These are phyloP conservation scores for Iguana delicatissima DNA, from an alignment of 2,797 vertebrate genomes.

Conservation along the genomic window DNA sequence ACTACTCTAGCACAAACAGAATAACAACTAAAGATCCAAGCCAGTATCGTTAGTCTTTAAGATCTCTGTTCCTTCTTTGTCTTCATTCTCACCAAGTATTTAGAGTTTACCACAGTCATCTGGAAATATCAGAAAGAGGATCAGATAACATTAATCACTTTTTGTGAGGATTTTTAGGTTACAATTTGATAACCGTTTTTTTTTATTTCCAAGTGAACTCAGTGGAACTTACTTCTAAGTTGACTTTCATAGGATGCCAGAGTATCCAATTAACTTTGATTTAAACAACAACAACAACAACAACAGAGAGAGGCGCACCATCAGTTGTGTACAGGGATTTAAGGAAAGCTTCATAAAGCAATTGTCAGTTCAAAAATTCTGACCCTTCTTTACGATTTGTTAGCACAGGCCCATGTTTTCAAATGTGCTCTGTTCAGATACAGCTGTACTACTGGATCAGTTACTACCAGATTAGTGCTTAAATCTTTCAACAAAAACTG, in stretches of 20 bases:
- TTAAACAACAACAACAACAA: background rate
- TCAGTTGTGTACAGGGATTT: background rate
- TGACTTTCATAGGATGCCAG: background rate
- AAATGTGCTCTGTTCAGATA: slow-evolving; percentile 10
- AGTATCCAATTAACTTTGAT: background rate
- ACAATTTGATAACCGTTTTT: background rate
- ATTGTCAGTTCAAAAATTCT: slow-evolving; percentile 14
- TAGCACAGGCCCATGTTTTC: slow-evolving; percentile 7
- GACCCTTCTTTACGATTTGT: slow-evolving; percentile 2
- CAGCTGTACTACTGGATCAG: slow-evolving; percentile 16
- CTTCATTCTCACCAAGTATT: background rate
- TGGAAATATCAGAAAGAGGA: background rate
- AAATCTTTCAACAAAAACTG: slow-evolving; percentile 20
- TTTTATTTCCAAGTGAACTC: background rate
- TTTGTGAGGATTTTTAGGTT: background rate
- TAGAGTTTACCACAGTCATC: background rate
- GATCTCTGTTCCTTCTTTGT: background rate
- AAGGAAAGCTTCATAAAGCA: slow-evolving; percentile 1
- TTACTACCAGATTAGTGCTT: slow-evolving; percentile 2
- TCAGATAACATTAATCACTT: background rate
- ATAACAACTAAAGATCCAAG: background rate
- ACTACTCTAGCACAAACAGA: background rate
- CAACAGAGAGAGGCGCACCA: background rate
- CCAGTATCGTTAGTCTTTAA: background rate
- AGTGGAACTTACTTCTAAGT: background rate